phyloP scores from a whole-genome alignment of 2,113 vertebrate genomes.

The Microcebus lehilahytsara region DNA sequence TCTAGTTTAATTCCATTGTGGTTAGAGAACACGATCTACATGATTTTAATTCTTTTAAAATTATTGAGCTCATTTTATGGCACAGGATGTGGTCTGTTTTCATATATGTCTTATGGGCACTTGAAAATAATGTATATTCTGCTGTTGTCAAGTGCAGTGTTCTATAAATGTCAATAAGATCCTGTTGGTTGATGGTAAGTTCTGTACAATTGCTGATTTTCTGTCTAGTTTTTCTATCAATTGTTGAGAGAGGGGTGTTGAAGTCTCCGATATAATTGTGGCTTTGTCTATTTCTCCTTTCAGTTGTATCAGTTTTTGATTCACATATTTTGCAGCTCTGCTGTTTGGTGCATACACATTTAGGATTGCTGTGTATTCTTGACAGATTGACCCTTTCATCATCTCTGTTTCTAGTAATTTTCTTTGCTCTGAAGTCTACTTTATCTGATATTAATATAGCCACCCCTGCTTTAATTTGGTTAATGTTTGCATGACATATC shows the following conservation, averaged over 20 bases:
- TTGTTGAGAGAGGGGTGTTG: not conserved
- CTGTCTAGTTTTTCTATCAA: not conserved
- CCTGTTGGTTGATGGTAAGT: not conserved
- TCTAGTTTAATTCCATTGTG: constrained; percentile 3
- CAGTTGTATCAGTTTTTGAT: not conserved
- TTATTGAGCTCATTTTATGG: not conserved
- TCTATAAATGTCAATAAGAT: constrained; percentile 10
- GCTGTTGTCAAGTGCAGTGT: not conserved
- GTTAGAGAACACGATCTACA: not conserved
- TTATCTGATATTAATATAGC: not conserved
- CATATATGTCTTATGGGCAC: constrained; percentile 16
- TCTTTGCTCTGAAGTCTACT: not conserved
- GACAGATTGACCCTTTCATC: not conserved
- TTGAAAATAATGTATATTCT: not conserved
- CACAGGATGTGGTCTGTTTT: constrained; percentile 39
- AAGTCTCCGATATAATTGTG: not conserved
- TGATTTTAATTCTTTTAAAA: constrained; percentile 12
- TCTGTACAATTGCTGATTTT: not conserved
- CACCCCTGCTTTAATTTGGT: not conserved
- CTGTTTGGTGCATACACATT: not conserved
- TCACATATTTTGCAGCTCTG: not conserved
- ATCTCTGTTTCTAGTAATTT: not conserved
- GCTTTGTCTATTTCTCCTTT: not conserved
- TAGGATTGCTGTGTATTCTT: not conserved
- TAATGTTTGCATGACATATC: not conserved